A percentile compares a stretch with the other conserved stretches of the same genome.
Evolutionary conservation across 2,113 vertebrate genomes (phyloP).

Genomic region (Podocnemis expansa): DNA sequence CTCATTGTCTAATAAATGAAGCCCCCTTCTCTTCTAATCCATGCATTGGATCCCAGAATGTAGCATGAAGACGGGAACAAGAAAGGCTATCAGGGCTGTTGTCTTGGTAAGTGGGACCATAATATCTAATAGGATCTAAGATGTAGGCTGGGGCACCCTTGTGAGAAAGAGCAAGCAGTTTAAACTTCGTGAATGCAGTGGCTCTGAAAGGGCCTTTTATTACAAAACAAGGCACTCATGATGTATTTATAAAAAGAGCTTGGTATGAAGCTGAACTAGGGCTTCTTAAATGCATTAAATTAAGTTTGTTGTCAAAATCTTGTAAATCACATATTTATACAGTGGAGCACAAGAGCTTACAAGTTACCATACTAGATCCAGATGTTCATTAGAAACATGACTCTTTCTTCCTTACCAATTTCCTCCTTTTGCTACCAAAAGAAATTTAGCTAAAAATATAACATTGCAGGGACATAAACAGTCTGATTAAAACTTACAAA

Average conservation of each 20-base stretch:
- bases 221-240: not conserved
- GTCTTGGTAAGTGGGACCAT: not conserved
- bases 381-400: slow-evolving; percentile 39
- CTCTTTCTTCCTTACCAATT: not conserved
- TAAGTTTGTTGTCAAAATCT: not conserved
- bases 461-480: not conserved
- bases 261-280: not conserved
- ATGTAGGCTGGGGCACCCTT: not conserved
- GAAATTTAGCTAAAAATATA: not conserved
- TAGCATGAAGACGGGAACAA: rapidly evolving
- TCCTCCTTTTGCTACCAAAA: not conserved
- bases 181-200: rapidly evolving
- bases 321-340: slow-evolving; percentile 34
- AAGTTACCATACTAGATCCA: slow-evolving; percentile 5
- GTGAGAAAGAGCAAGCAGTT: not conserved
- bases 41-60: rapidly evolving
- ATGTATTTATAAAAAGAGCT: slow-evolving; percentile 18
- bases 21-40: not conserved
- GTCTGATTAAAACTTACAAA: slow-evolving; percentile 18
- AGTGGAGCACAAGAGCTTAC: slow-evolving; percentile 15
- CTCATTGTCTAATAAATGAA: not conserved
- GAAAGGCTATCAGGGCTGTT: not conserved
- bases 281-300: slow-evolving; percentile 18
- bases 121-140: rapidly evolving
- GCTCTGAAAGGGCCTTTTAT: not conserved